A percentile compares a stretch with the other conserved stretches of the same genome.
Evolutionary conservation across 2,113 vertebrate species (phyloP).

Genomic region (Rhagologus leucostigma): DNA sequence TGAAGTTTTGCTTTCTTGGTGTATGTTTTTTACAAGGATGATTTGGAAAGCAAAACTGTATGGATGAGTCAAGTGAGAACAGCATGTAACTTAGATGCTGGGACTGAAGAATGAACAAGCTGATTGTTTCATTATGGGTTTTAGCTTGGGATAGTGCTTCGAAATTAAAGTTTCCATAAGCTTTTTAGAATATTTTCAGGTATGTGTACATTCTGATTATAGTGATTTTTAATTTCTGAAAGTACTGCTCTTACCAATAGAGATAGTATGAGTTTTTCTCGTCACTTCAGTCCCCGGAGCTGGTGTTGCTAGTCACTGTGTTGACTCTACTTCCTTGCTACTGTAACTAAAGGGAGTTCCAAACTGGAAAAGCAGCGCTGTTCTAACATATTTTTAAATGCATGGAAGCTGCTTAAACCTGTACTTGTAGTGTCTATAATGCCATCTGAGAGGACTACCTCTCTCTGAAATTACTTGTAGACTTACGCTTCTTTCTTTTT

Average conservation of each 20-base stretch:
- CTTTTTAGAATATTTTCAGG: background rate
- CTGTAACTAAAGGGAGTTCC: background rate
- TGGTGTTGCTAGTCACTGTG: background rate
- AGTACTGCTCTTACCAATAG: background rate
- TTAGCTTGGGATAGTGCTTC: background rate
- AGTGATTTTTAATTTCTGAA: background rate
- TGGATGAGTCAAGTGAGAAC: background rate
- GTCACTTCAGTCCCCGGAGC: background rate
- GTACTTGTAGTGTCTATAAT: background rate
- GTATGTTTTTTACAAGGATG: background rate
- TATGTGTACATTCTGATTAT: background rate
- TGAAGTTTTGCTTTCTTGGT: background rate
- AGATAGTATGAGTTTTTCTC: background rate
- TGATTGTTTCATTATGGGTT: background rate
- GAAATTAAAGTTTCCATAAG: background rate
- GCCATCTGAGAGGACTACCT: background rate
- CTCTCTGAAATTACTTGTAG: background rate
- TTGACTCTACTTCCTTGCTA: background rate
- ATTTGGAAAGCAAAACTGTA: background rate
- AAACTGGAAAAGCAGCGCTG: background rate
- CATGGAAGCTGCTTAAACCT: background rate
- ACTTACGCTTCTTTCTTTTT: background rate
- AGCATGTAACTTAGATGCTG: background rate
- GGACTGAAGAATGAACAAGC: background rate
- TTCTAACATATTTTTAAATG: background rate